Percentiles rank a stretch among this genome's conserved stretches.
Evolutionary conservation across 2,888 invertebrate genomes (phyloP).

Genomic region (Latheticus oryzae): DNA sequence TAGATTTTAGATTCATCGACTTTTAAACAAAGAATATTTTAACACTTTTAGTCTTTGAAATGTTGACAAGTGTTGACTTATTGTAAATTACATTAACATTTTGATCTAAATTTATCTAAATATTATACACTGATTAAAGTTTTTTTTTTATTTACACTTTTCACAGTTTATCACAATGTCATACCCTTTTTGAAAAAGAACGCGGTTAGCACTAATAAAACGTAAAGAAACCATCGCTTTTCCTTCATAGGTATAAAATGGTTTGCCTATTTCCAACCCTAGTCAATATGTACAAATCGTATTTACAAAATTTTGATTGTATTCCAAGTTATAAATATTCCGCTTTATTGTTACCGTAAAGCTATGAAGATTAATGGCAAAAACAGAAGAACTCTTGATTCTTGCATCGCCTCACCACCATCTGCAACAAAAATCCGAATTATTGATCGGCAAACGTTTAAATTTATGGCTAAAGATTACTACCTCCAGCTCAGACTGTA

Average conservation of each 20-base stretch:
- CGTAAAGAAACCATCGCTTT: slow-evolving; percentile 9
- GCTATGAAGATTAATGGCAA: slow-evolving; percentile 15
- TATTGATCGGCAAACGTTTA: slow-evolving; percentile 7
- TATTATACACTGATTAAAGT: slow-evolving; percentile 36
- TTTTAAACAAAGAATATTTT: slow-evolving; percentile 15
- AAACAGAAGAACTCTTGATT: slow-evolving; percentile 15
- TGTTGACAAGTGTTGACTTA: too few species aligned
- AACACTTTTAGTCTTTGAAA: slow-evolving; percentile 10
- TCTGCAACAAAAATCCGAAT: slow-evolving; percentile 38
- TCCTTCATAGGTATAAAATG: slow-evolving; percentile 27
- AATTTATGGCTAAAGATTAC: slow-evolving; percentile 9
- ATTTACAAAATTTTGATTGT: slow-evolving; percentile 40
- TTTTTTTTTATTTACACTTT: slow-evolving; percentile 39
- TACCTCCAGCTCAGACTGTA: slow-evolving; percentile 9
- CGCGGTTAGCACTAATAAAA: slow-evolving; percentile 28
- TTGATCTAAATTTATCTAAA: slow-evolving; percentile 26
- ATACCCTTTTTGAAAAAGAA: slow-evolving; percentile 41
- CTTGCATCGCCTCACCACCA: slow-evolving; percentile 8
- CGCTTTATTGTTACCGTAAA: slow-evolving; percentile 41
- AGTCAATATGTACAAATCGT: slow-evolving; percentile 19
- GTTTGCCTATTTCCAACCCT: slow-evolving; percentile 20
- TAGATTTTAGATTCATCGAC: slow-evolving; percentile 18
- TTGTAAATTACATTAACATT: slow-evolving; percentile 35
- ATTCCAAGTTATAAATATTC: slow-evolving; percentile 26
- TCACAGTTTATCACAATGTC: slow-evolving; percentile 44